Percentiles rank a stretch among this genome's conserved stretches.
These are phyloP conservation scores for Pachliopta kotzebuea DNA, from an alignment of 2,888 invertebrate species.

Conservation along the genomic window DNA sequence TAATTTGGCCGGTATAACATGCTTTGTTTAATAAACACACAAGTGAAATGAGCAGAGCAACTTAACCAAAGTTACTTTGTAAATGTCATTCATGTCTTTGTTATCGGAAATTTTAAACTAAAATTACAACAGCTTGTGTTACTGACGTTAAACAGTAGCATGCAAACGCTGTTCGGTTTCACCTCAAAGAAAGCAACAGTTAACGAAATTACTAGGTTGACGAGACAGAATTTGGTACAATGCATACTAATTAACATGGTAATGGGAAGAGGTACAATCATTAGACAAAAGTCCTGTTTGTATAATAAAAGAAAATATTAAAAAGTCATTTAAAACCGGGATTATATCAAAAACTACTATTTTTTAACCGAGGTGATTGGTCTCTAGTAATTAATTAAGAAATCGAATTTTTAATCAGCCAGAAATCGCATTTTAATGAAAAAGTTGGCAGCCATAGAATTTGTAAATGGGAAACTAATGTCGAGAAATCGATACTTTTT, in stretches of 20 bases:
- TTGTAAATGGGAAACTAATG: not conserved
- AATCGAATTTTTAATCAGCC: not conserved
- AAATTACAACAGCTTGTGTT: not conserved
- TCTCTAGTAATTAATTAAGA: not conserved
- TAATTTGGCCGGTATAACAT: not conserved
- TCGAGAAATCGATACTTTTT: conserved; percentile 13
- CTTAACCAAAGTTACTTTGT: too few species aligned
- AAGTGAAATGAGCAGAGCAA: too few species aligned
- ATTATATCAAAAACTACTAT: not conserved
- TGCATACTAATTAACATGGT: too few species aligned
- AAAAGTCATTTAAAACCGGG: not conserved
- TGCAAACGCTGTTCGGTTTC: too few species aligned
- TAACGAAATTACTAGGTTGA: too few species aligned
- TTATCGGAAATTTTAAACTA: too few species aligned
- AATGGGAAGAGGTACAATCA: too few species aligned
- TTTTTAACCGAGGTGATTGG: not conserved
- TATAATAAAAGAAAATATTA: not conserved
- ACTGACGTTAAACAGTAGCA: too few species aligned
- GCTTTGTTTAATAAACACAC: not conserved
- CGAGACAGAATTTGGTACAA: too few species aligned
- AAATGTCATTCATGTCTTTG: too few species aligned
- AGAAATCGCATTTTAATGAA: not conserved
- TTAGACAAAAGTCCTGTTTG: too few species aligned
- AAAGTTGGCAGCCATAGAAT: not conserved
- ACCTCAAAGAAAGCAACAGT: too few species aligned